Conservation (phyloP, 92 coral and sea anemone species). For the Phenganax subtilis region DNA sequence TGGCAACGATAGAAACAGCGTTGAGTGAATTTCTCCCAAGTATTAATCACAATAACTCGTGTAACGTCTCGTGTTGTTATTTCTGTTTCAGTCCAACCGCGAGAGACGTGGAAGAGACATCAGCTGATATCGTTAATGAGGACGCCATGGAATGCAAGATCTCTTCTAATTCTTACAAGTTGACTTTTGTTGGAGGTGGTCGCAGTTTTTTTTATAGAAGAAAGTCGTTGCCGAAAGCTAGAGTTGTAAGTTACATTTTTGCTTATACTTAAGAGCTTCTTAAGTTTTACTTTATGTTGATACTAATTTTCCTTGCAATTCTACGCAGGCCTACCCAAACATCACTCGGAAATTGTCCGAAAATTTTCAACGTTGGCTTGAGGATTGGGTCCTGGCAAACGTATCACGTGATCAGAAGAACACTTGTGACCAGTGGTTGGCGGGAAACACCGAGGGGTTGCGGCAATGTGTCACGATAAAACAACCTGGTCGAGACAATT, state of each 20-base stretch:
- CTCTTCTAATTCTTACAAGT: constrained; percentile 90
- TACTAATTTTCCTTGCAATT: constrained; percentile 23
- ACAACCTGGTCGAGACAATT: constrained; percentile 56
- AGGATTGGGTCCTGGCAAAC: constrained; percentile 68
- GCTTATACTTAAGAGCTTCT: background rate
- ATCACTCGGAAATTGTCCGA: constrained; percentile 71
- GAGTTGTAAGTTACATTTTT: constrained; percentile 54
- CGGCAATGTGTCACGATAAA: constrained; percentile 77
- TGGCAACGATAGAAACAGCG: no score
- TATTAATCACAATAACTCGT: background rate
- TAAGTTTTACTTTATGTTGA: no score
- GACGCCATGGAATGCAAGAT: constrained; percentile 85
- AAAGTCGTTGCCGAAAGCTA: constrained; percentile 79
- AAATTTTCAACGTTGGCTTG: constrained; percentile 80
- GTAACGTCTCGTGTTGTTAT: constrained; percentile 5
- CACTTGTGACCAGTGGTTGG: constrained; percentile 79
- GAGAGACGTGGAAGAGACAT: constrained; percentile 65
- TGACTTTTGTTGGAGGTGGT: constrained; percentile 87
- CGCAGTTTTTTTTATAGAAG: constrained; percentile 83
- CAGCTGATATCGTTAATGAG: constrained; percentile 86
- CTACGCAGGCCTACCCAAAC: constrained; percentile 62
- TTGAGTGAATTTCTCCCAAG: no score
- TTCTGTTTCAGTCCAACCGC: constrained; percentile 65
- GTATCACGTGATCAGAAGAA: constrained; percentile 71
- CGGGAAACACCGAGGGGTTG: constrained; percentile 82